Conservation (phyloP, 1,140 invertebrate species). For the Stegodyphus mimosarum region DNA sequence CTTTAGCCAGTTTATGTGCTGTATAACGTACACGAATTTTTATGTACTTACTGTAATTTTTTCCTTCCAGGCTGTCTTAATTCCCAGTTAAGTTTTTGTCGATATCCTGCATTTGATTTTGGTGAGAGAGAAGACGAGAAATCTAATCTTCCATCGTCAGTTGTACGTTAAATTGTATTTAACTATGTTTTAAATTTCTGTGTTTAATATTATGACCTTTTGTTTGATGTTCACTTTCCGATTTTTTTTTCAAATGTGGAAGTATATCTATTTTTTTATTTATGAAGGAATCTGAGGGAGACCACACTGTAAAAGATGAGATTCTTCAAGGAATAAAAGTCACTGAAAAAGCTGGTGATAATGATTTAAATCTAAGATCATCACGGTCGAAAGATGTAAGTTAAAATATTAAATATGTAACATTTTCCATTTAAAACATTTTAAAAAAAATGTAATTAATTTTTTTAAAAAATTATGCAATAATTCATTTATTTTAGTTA, state of each 20-base stretch:
- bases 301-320: constrained; percentile 23
- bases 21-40: not conserved
- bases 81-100: constrained; percentile 27
- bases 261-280: no score
- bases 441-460: no score
- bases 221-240: no score
- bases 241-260: no score
- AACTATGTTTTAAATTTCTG: no score
- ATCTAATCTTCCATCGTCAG: constrained; percentile 22
- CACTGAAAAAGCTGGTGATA: not conserved
- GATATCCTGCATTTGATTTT: constrained; percentile 53
- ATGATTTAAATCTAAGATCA: not conserved
- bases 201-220: no score
- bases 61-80: constrained; percentile 21
- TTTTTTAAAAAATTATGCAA: no score
- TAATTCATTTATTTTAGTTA: no score
- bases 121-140: constrained; percentile 47
- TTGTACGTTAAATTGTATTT: constrained; percentile 7
- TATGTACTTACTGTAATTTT: not conserved
- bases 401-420: not conserved
- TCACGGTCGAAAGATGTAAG: constrained; percentile 15
- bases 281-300: constrained; percentile 27
- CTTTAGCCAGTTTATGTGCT: not conserved
- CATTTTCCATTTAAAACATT: not conserved
- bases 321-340: not conserved